Evolutionary conservation across 2,113 vertebrate genomes (phyloP), one percentile per base, ranked within the genome.

Genomic region (Dasyurus viverrinus): DNA sequence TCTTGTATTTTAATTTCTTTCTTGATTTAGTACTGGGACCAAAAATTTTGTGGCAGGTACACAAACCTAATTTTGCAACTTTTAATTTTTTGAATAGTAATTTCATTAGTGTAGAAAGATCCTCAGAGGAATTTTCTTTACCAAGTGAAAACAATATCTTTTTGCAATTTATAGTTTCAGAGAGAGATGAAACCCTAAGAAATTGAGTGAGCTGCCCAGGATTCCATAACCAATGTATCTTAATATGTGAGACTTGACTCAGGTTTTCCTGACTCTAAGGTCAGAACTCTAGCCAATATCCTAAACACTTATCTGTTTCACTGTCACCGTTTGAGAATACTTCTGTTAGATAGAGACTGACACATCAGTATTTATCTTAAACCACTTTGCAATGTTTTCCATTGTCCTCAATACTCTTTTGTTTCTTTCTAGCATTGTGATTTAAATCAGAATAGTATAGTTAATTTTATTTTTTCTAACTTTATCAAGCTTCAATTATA

Each of bases 401-500:
- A 95, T n/a, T 76, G 14, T 48, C 60, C 54, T 94, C 55, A 1
- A 24, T 89, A 54, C 89, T 94, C 55, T 8, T 55, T 55, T 55
- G 54, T 55, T 54, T 36, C 76, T 91, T 76, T 95, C 3, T 26
- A 90, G 22, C 9, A 53, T 6, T 84, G 30, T 46, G 55, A 90
- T 54, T 92, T 91, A 89, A 89, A 76, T 60, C 68, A 91, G 76
- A 95, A 93, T 53, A 55, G 90, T 52, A 93, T 94, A 94, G 90
- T 6, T 22, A 47, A 16, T 60, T 95, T 93, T 60, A 90, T 50
- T 91, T 23, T 50, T 95, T 16, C 89, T 55, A 84, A 92, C 54
- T 60, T 94, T 93, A 93, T 95, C 84, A 89, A 94, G 91, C 26
- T 84, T 48, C 95, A 95, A 26, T 23, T 91, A 95, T 2, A 95